These are phyloP conservation scores for Brachyrhaphis roseni DNA, from an alignment of 2,797 vertebrate species.

Conservation along the genomic window DNA sequence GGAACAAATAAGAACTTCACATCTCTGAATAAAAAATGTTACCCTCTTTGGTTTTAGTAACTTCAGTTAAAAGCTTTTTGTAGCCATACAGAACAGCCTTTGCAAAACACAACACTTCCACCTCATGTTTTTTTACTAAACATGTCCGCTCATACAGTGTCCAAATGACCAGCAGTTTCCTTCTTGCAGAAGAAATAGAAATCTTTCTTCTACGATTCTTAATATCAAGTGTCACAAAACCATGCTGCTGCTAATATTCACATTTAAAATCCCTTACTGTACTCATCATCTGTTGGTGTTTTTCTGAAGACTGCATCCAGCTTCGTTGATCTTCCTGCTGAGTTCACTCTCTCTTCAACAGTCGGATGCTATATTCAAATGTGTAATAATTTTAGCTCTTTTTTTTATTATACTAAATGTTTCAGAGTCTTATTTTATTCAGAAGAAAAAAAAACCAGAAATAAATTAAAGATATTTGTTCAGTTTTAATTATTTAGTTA, in stretches of 20 bases:
- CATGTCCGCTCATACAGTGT: neutral
- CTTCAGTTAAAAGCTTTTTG: neutral
- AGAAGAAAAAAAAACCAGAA: neutral
- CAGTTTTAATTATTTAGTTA: neutral
- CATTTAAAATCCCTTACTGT: neutral
- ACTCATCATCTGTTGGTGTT: neutral
- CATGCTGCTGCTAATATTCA: too few species aligned
- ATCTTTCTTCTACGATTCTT: too few species aligned
- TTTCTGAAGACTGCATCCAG: neutral
- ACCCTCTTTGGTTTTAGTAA: neutral
- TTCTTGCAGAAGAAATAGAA: neutral
- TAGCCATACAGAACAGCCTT: neutral
- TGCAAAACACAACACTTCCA: neutral
- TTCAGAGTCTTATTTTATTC: neutral
- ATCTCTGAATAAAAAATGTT: neutral
- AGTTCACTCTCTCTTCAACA: neutral
- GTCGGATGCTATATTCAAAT: neutral
- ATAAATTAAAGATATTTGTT: neutral
- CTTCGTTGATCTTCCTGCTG: neutral
- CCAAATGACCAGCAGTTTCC: neutral
- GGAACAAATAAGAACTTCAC: neutral
- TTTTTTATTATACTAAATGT: neutral
- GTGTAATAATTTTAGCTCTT: neutral
- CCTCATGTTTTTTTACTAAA: neutral
- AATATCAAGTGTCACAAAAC: too few species aligned